Evolutionary conservation across 2,113 vertebrate species (phyloP).

Genomic region (Paraplagusia blochii): DNA sequence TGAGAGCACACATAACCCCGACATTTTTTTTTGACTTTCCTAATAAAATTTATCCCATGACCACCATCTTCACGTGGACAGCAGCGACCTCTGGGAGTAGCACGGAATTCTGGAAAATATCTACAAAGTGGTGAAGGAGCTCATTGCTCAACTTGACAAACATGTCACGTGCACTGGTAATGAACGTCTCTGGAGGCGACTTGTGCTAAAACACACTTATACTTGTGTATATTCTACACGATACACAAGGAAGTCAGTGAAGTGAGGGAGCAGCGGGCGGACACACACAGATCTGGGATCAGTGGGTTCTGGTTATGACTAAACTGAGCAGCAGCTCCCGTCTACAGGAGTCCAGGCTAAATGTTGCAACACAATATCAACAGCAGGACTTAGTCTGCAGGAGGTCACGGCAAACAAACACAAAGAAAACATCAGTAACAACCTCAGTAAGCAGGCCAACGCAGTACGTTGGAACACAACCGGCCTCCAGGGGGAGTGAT

Average conservation of each 20-base stretch:
- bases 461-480: constrained; percentile 35
- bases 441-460: constrained; percentile 19
- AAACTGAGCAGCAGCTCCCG: constrained; percentile 16
- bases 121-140: constrained; percentile 43
- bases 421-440: constrained; percentile 30
- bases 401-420: constrained; percentile 43
- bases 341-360: constrained; percentile 3
- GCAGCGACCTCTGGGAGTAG: constrained; percentile 36
- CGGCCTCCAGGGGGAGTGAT: constrained; percentile 36
- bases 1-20: too few species aligned
- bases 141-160: constrained; percentile 6
- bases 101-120: constrained; percentile 50
- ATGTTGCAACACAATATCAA: constrained; percentile 39
- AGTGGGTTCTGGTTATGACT: constrained; percentile 25
- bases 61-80: constrained; percentile 38
- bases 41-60: too few species aligned
- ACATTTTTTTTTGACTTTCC: too few species aligned
- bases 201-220: constrained; percentile 29
- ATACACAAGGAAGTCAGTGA: constrained; percentile 7
- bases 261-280: constrained; percentile 25
- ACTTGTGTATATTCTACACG: constrained; percentile 10
- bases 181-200: constrained; percentile 22
- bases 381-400: constrained; percentile 26
- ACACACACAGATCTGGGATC: constrained; percentile 31
- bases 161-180: constrained; percentile 7